Conservation (phyloP, 1,140 invertebrate species). For the Tetragonula clypearis region DNA sequence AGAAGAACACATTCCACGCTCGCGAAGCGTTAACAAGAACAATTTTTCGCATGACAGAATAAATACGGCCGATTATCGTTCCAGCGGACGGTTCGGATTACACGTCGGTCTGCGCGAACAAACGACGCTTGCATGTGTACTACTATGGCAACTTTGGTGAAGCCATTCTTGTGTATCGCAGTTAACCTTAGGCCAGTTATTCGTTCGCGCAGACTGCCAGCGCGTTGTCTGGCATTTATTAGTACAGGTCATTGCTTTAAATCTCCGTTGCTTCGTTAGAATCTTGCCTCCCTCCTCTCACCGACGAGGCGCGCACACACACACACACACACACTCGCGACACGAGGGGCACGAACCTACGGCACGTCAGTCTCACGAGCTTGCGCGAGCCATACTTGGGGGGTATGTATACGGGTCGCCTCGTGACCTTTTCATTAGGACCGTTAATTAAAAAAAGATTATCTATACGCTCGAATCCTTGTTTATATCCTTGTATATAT, state of each 20-base stretch:
- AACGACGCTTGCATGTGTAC: not conserved
- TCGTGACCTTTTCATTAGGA: conserved; percentile 49
- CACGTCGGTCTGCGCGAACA: not conserved
- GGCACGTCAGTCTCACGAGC: not conserved
- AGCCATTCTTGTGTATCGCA: conserved; percentile 56
- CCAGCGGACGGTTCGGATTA: conserved; percentile 22
- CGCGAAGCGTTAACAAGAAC: conserved; percentile 1
- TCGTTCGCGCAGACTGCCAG: conserved; percentile 27
- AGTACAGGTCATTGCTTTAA: conserved; percentile 71
- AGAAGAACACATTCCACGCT: not conserved
- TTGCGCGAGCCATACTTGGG: no score
- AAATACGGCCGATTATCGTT: conserved; percentile 28
- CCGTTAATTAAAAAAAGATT: conserved; percentile 37
- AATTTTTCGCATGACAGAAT: conserved; percentile 20
- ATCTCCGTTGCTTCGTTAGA: conserved; percentile 53
- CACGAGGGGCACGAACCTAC: not conserved
- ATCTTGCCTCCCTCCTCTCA: conserved; percentile 1
- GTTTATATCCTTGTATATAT: not conserved
- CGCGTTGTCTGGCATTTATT: conserved; percentile 69
- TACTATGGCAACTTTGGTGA: conserved; percentile 21
- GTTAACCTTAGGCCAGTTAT: conserved; percentile 66
- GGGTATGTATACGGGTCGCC: conserved; percentile 12
- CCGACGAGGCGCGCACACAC: no score
- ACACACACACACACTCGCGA: not conserved
- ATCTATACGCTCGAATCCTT: conserved; percentile 19